Conservation (phyloP, 2,113 vertebrate species). For the Apteryx owenii region DNA sequence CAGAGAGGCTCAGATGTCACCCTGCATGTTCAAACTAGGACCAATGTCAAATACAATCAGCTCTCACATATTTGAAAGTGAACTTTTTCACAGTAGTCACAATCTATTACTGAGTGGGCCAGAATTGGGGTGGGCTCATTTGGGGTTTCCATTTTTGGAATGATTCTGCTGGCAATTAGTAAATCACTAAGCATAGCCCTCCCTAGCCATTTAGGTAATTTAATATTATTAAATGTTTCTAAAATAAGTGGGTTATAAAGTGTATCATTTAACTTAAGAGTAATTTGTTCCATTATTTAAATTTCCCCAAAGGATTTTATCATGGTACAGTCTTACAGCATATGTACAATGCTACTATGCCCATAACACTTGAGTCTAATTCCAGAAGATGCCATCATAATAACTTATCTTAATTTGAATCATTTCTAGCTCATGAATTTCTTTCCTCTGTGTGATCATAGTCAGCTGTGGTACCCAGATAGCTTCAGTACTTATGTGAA, state of each 20-base stretch:
- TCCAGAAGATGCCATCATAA: neutral
- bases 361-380: neutral
- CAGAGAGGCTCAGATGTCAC: neutral
- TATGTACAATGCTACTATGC: neutral
- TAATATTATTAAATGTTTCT: slow-evolving; percentile 77
- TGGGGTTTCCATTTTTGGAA: slow-evolving; percentile 77
- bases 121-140: slow-evolving; percentile 61
- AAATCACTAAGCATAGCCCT: slow-evolving; percentile 60
- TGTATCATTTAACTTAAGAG: slow-evolving; percentile 40
- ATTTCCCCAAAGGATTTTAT: slow-evolving; percentile 60
- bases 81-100: slow-evolving; percentile 8
- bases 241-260: slow-evolving; percentile 80
- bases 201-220: slow-evolving; percentile 78
- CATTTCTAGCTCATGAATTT: neutral
- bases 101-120: neutral
- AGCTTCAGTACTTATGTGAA: neutral
- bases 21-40: neutral
- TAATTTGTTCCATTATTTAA: slow-evolving; percentile 71
- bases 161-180: slow-evolving; percentile 67
- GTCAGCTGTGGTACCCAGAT: neutral
- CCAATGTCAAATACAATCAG: neutral
- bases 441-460: neutral
- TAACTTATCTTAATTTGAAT: neutral
- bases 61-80: neutral
- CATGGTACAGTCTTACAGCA: neutral